Base-by-base conservation (phyloP, 2,888 invertebrate genomes). In the Hololepta plana region DNA sequence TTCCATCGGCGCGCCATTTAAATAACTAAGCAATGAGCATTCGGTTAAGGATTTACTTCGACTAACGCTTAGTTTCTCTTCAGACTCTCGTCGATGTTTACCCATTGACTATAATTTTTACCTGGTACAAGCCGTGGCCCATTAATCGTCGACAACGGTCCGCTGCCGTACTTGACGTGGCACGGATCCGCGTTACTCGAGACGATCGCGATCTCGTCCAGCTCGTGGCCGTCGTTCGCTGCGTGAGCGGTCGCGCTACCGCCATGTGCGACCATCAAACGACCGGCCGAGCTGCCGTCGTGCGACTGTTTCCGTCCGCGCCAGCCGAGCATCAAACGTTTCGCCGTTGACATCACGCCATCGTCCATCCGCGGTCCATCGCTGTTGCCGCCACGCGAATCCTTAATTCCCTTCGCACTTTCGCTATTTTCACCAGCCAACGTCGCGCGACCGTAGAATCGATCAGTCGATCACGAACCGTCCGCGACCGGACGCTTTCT, bases 191-290 rank as follows among this genome's bases (percentile, higher is more conserved):
- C 62, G 41, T 60, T 62, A 35, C 55, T 53, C 24, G 66, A 67
- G 36, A 73, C 69, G 38, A 73, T 64, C 32, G 73, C 68, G 43
- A 73, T 72, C 53, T 72, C 71, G 42, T 70, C 69, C 36, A 70
- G 55, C 45, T 71, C 71, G 56, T 67, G 66, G 32, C 45, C 46
- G 33, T 46, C 49, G 25, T 25, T 42, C 44, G 28, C 36, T 38
- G 27, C 39, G 39, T 30, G 41, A 40, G 28, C 34, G 38, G 25
- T 41, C 24, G 35, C 30, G 32, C 33, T 44, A 34, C 36, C 38
- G 36, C 35, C 42, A 24, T 40, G 43, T 35, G 40, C 38, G 34
- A 60, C 57, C 38, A 62, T 61, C 39, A 62, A 51, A 39, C 60
- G 59, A 30, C 51, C 51, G 30, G 44, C 45, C 36, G 45, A 43